A percentile compares a stretch with the other conserved stretches of the same genome.
These are phyloP conservation scores for Phenganax stokvisi DNA, from an alignment of 92 coral and sea anemone genomes.

Conservation along the genomic window DNA sequence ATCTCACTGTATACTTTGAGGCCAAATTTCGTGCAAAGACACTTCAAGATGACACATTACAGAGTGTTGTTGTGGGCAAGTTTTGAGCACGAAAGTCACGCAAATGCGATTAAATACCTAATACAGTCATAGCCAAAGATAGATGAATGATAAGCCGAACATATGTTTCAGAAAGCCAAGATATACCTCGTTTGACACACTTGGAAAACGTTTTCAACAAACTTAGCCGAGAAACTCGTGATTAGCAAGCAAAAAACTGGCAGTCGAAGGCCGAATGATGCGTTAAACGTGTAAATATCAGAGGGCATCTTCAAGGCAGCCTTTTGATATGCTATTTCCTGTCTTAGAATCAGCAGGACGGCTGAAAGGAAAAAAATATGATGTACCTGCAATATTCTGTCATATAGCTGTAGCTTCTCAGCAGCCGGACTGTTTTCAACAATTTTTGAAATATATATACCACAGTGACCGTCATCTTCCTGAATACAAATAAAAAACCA, in stretches of 20 bases:
- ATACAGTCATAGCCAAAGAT: conserved; percentile 23
- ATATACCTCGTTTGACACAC: not conserved
- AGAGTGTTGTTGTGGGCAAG: not conserved
- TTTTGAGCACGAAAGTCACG: conserved; percentile 4
- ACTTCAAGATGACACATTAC: not conserved
- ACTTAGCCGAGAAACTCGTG: not conserved
- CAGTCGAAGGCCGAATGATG: not conserved
- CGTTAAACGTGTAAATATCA: not conserved
- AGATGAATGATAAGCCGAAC: conserved; percentile 8
- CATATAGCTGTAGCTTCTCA: conserved; percentile 74
- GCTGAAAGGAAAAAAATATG: not conserved
- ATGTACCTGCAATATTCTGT: conserved; percentile 76
- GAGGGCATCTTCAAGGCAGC: not conserved
- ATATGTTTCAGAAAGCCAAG: not conserved
- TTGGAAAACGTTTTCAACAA: not conserved
- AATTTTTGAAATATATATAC: conserved; percentile 91
- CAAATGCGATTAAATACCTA: conserved; percentile 19
- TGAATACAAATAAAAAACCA: not conserved
- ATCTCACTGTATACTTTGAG: too few species aligned
- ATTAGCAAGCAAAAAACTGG: not conserved
- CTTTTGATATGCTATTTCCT: conserved; percentile 15
- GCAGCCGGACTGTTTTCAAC: conserved; percentile 99
- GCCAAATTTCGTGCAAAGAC: not conserved
- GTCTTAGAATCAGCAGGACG: not conserved
- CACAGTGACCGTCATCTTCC: conserved; percentile 58